Evolutionary conservation across 2,888 invertebrate species (phyloP), one percentile per base, ranked within the genome.

Genomic region (Drosophila imparisetae): DNA sequence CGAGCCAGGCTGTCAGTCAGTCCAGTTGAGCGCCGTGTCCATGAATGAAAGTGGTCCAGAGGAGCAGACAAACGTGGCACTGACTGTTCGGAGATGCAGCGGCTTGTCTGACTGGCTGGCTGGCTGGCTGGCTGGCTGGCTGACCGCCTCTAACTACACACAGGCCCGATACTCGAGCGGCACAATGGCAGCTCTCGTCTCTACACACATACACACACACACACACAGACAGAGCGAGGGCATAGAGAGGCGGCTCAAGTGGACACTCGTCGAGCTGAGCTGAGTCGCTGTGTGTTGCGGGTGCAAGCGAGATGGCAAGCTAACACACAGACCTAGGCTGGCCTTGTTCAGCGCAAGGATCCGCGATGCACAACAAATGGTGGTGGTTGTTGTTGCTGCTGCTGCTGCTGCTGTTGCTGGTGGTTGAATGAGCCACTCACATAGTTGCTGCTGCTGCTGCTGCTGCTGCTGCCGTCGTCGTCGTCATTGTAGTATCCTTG

Each of bases 361-460:
- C 40, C 42, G 61, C 45, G 49, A 24, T 34, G 61, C 32, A 52
- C 70, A 70, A 54, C 70, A 73, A 81, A 80, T 78, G 80, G 82
- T 86, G 83, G 78, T 73, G 75, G 81, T 72, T 82, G 72, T 73
- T 75, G 67, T 66, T 80, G 62, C 57, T 73, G 72, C 57, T 54
- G 57, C n/a, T 59, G 66, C 62, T 62, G 38, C 29, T 52, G 64
- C 57, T 63, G 69, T 77, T 81, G 89, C 62, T 64, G 75, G 88
- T 85, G 87, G 85, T 85, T 85, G 87, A 85, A 85, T 77, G 82
- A 80, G 89, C 89, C 85, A 89, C 85, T 85, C 85, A 89, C 78
- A 87, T 55, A 71, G 80, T 65, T 64, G 72, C 58, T 72, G 75
- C 58, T 66, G 67, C 57, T 27, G 50, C 8, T 15, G 63, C 32